Conservation (phyloP, 2,797 vertebrate genomes). For the Sphaeramia orbicularis region DNA sequence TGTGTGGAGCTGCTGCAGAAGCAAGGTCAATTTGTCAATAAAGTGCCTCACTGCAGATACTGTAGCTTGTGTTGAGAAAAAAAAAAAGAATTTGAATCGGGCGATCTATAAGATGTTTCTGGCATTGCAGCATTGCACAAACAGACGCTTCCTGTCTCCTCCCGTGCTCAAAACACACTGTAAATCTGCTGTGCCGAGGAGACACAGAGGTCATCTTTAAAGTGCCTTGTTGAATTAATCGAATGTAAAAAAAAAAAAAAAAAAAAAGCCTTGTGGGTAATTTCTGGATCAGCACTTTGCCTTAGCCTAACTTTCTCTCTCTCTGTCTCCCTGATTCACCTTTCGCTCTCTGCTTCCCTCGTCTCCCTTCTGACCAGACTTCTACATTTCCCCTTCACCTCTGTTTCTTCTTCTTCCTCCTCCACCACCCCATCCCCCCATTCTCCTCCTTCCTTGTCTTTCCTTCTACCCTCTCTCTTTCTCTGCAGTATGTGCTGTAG, state of each 20-base stretch:
- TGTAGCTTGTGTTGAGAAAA: conserved; percentile 10
- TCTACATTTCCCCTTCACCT: conserved; percentile 66
- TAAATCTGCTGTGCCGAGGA: conserved; percentile 55
- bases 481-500: conserved; percentile 76
- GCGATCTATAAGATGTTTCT: conserved; percentile 35
- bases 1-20: conserved; percentile 55
- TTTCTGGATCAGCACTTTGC: conserved; percentile 79
- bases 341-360: conserved; percentile 20
- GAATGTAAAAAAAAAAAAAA: conserved; percentile 70
- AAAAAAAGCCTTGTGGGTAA: conserved; percentile 46
- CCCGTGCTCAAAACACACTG: conserved; percentile 39
- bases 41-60: conserved; percentile 58
- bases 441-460: conserved; percentile 52
- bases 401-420: conserved; percentile 33
- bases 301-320: conserved; percentile 55
- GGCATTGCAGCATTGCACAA: conserved; percentile 48
- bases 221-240: conserved; percentile 78
- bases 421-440: neutral
- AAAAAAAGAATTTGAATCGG: conserved; percentile 28
- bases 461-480: conserved; percentile 35
- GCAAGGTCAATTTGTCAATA: conserved; percentile 71
- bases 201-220: conserved; percentile 73
- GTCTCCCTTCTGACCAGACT: conserved; percentile 45
- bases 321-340: conserved; percentile 37
- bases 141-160: conserved; percentile 46